Evolutionary conservation across 1,140 invertebrate species (phyloP).

Genomic region (Drosophila lini): DNA sequence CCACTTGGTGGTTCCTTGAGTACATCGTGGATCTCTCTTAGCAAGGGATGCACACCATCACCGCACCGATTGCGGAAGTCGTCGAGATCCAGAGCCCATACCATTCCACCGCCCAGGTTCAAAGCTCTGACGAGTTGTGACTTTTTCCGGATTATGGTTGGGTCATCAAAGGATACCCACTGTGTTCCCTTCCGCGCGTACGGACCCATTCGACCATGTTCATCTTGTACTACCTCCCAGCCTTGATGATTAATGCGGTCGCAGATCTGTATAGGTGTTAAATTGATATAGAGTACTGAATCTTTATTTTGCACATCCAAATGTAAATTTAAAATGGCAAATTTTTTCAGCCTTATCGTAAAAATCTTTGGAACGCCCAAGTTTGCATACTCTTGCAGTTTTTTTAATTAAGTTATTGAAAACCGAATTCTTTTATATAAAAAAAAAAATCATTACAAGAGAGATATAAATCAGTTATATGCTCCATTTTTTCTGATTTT

Average conservation of each 20-base stretch:
- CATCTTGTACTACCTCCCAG: slow-evolving; percentile 92
- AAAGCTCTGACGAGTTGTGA: slow-evolving; percentile 90
- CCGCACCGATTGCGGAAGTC: slow-evolving; percentile 92
- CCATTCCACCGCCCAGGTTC: slow-evolving; percentile 93
- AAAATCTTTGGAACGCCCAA: too few species aligned
- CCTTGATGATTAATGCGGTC: slow-evolving; percentile 90
- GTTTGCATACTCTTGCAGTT: too few species aligned
- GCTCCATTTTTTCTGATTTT: too few species aligned
- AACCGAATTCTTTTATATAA: too few species aligned
- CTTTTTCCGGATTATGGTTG: slow-evolving; percentile 91
- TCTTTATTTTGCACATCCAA: too few species aligned
- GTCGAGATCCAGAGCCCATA: slow-evolving; percentile 95
- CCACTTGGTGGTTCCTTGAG: slow-evolving; percentile 84
- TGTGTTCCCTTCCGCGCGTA: slow-evolving; percentile 94
- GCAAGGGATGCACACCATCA: slow-evolving; percentile 90
- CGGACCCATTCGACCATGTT: slow-evolving; percentile 91
- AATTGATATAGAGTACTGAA: neutral
- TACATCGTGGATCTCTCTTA: slow-evolving; percentile 89
- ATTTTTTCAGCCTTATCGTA: too few species aligned
- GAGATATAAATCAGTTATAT: too few species aligned
- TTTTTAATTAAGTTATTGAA: too few species aligned
- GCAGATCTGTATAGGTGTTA: slow-evolving; percentile 88
- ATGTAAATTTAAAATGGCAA: too few species aligned
- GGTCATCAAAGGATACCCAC: slow-evolving; percentile 95
- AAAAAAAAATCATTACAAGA: too few species aligned